phyloP scores from a whole-genome alignment of 64 coral and sea anemone genomes.

The Pocillopora verrucosa region DNA sequence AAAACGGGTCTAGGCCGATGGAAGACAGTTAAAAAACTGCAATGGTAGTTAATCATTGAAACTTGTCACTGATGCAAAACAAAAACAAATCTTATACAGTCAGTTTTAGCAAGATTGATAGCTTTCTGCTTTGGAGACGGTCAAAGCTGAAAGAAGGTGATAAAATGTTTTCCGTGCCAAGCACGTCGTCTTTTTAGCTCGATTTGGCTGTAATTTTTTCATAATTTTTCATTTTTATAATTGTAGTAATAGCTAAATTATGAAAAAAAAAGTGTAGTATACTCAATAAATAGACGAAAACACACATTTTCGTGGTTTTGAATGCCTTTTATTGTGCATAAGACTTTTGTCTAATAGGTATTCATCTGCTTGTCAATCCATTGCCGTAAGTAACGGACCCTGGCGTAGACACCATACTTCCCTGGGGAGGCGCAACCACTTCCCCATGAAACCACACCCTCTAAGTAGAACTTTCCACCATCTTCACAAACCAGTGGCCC shows the following conservation, averaged over 20 bases:
- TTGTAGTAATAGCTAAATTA: not conserved
- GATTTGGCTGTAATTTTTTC: not conserved
- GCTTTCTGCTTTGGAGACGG: too few relatives aligned
- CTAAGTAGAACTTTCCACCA: constrained; percentile 40
- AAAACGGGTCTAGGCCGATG: too few relatives aligned
- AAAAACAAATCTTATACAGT: too few relatives aligned
- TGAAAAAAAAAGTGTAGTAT: not conserved
- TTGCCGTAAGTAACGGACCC: constrained; percentile 43
- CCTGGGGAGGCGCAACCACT: constrained; percentile 29
- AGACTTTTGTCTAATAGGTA: not conserved
- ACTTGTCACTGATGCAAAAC: too few relatives aligned
- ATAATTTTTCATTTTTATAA: not conserved
- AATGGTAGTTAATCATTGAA: too few relatives aligned
- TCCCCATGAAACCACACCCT: constrained; percentile 49
- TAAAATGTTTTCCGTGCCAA: too few relatives aligned
- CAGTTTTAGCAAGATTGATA: too few relatives aligned
- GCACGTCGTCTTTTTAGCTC: too few relatives aligned
- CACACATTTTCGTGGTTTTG: too few relatives aligned
- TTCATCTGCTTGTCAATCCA: constrained; percentile 35
- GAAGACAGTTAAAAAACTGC: too few relatives aligned
- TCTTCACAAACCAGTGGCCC: constrained; percentile 53
- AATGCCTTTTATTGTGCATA: not conserved
- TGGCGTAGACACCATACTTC: constrained; percentile 52
- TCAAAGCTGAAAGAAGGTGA: too few relatives aligned
- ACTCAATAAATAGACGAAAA: not conserved